Conservation (phyloP, 2,888 invertebrate species). For the Clanis bilineata region DNA sequence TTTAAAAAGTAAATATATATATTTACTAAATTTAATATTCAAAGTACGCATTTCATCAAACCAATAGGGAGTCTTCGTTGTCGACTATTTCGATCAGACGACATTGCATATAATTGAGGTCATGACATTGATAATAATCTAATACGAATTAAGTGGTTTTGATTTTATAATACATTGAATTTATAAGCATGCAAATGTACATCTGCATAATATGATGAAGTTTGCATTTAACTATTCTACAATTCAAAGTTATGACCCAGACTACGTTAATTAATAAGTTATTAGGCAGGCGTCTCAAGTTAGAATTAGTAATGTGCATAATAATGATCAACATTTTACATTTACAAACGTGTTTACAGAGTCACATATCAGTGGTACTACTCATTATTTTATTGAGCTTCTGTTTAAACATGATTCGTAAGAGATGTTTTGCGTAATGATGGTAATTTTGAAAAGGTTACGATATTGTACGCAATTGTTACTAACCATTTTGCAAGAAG, state of each 20-base stretch:
- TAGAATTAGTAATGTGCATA: not conserved
- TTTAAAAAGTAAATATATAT: not conserved
- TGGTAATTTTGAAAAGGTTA: not conserved
- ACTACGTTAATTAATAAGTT: not conserved
- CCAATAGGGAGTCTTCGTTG: not conserved
- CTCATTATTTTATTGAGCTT: too few relatives aligned
- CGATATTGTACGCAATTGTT: not conserved
- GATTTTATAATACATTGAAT: not conserved
- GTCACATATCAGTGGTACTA: too few relatives aligned
- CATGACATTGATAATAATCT: not conserved
- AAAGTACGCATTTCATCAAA: not conserved
- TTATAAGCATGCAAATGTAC: too few relatives aligned
- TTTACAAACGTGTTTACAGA: too few relatives aligned
- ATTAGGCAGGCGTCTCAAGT: not conserved
- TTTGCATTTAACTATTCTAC: too few relatives aligned
- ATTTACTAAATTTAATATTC: not conserved
- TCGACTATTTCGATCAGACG: not conserved
- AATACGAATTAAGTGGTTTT: not conserved
- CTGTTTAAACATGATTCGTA: not conserved
- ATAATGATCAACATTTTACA: not conserved
- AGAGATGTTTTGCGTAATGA: not conserved
- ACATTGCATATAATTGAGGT: not conserved
- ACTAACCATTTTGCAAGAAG: not conserved
- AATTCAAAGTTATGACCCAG: too few relatives aligned
- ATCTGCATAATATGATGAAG: too few relatives aligned